Evolutionary conservation across 1,140 invertebrate species (phyloP).

Genomic region (Leptonema lineaticorne): DNA sequence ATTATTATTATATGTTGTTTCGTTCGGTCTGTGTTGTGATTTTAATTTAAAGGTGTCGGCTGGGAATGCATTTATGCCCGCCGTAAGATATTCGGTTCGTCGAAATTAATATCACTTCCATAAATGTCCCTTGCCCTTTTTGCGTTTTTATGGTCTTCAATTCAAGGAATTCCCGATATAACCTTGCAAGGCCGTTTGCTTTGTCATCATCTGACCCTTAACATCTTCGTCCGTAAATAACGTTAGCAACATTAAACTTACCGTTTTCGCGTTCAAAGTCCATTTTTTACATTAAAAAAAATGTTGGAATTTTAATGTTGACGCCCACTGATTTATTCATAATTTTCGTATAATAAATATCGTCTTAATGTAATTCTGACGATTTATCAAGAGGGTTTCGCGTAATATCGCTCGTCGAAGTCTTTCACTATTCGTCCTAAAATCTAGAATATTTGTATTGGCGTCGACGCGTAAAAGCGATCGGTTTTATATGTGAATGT

Average conservation of each 20-base stretch:
- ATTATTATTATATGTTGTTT: neutral
- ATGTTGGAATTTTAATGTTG: neutral
- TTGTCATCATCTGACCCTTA: constrained; percentile 28
- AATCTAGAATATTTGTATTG: neutral
- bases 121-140: neutral
- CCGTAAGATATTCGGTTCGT: neutral
- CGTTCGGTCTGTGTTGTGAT: neutral
- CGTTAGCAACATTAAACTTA: neutral
- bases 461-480: neutral
- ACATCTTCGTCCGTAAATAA: constrained; percentile 18
- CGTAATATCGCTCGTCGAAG: neutral
- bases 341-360: neutral
- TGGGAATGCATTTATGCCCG: neutral
- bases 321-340: neutral
- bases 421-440: neutral
- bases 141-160: neutral
- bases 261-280: constrained; percentile 4
- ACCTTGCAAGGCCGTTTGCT: constrained; percentile 33
- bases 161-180: constrained; percentile 28
- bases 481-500: neutral
- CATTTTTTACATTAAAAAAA: neutral
- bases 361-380: neutral
- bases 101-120: neutral
- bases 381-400: neutral
- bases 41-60: neutral